Base-by-base conservation (phyloP, 2,888 invertebrate genomes). In the Caradrina kadenii region DNA sequence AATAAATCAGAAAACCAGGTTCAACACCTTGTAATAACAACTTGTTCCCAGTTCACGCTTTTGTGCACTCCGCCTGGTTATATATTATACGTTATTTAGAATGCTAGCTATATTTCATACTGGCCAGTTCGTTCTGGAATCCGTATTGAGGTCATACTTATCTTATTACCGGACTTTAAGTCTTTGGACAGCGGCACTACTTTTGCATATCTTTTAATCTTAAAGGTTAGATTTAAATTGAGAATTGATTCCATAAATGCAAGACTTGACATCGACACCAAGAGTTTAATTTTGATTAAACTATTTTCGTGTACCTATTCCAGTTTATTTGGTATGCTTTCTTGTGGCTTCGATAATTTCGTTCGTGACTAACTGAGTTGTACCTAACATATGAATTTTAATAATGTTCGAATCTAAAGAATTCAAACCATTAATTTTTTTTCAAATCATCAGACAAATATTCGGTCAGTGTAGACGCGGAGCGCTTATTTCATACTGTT, bases 11-110 rank as follows among this genome's bases (percentile, higher is more conserved):
- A 88, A 91, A 93, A 92, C 89, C 92, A 91, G 92, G 90, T 92
- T 92, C 92, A 93, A 93, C 93, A 93, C 92, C 92, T 93, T 91
- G 91, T 93, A 92, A 90, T 91, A 92, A 93, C 93, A 92, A 91
- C 90, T 92, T 91, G 92, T 92, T 90, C 86, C 82, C 71, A 84
- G 84, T 81, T 84, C 81, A 81, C 63, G 84, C 83, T 83, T 82
- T 84, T 83, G 83, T 87, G 83, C 85, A 81, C 86, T 82, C 86
- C 85, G 79, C 86, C 87, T 87, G 89, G 89, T 90, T 90, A 91
- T 90, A 91, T 91, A 89, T 90, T 89, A 86, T 87, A 83, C 81
- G 86, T 90, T 92, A 90, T 90, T 92, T 90, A 90, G 89, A 89
- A 89, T 89, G 88, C 87, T 87, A 86, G 85, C 87, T 86, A 87